phyloP scores from a whole-genome alignment of 1,140 invertebrate species.

The Microplitis mediator region DNA sequence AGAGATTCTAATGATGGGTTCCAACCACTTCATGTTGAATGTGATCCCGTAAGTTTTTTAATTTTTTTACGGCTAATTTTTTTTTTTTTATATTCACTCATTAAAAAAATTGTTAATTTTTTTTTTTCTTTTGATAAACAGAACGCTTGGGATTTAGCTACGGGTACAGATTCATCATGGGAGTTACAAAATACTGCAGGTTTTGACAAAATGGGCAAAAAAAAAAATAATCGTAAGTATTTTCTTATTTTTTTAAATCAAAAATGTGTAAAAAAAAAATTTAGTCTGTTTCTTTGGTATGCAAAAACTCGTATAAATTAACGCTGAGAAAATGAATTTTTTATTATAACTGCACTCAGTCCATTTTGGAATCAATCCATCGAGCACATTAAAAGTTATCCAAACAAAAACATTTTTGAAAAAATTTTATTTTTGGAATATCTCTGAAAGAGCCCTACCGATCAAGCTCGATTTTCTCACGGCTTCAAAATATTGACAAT shows the following conservation, averaged over 20 bases:
- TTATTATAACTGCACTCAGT: no score
- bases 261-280: no score
- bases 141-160: conserved; percentile 69
- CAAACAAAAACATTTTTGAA: no score
- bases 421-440: no score
- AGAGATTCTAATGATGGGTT: conserved; percentile 12
- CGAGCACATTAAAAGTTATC: no score
- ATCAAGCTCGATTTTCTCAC: no score
- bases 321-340: no score
- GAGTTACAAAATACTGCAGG: conserved; percentile 65
- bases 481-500: no score
- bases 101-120: not conserved
- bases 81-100: not conserved
- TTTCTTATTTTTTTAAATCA: not conserved
- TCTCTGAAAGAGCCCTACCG: no score
- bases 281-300: no score
- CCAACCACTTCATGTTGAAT: conserved; percentile 67
- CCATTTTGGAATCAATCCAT: no score
- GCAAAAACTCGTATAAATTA: no score
- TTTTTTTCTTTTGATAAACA: conserved; percentile 46
- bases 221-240: conserved; percentile 53
- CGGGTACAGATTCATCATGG: conserved; percentile 53
- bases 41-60: conserved; percentile 69
- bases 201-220: conserved; percentile 66
- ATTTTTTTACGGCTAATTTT: conserved; percentile 6